Evolutionary conservation across 2,888 invertebrate genomes (phyloP).

Genomic region (Noctua pronuba): DNA sequence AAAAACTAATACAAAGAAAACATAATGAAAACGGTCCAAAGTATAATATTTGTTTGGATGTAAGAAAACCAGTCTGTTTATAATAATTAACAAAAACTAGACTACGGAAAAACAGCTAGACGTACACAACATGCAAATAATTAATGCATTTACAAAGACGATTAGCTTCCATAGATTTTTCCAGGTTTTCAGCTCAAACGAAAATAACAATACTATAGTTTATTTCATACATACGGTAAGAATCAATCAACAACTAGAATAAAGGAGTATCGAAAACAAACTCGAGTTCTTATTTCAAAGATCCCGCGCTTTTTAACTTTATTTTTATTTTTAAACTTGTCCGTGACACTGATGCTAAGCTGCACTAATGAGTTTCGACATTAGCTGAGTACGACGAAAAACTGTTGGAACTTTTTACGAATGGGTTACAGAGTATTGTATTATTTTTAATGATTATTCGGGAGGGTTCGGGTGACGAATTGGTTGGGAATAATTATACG

Average conservation of each 20-base stretch:
- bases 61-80: slow-evolving; percentile 27
- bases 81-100: slow-evolving; percentile 59
- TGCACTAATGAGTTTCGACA: slow-evolving; percentile 89
- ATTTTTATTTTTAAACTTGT: slow-evolving; percentile 87
- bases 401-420: slow-evolving; percentile 81
- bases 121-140: slow-evolving; percentile 45
- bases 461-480: slow-evolving; percentile 64
- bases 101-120: slow-evolving; percentile 51
- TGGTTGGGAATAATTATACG: slow-evolving; percentile 62
- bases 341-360: slow-evolving; percentile 89
- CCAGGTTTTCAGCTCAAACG: slow-evolving; percentile 31
- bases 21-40: neutral
- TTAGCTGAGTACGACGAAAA: slow-evolving; percentile 84
- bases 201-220: slow-evolving; percentile 63
- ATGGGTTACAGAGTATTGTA: slow-evolving; percentile 77
- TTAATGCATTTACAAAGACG: slow-evolving; percentile 39
- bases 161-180: slow-evolving; percentile 44
- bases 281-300: slow-evolving; percentile 85
- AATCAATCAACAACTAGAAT: slow-evolving; percentile 81
- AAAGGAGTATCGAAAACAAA: slow-evolving; percentile 80
- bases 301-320: slow-evolving; percentile 77
- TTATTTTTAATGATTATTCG: slow-evolving; percentile 67
- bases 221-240: slow-evolving; percentile 72
- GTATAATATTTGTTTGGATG: slow-evolving; percentile 13
- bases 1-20: neutral